Conservation (phyloP, 1,140 invertebrate species). For the Diabrotica virgifera region DNA sequence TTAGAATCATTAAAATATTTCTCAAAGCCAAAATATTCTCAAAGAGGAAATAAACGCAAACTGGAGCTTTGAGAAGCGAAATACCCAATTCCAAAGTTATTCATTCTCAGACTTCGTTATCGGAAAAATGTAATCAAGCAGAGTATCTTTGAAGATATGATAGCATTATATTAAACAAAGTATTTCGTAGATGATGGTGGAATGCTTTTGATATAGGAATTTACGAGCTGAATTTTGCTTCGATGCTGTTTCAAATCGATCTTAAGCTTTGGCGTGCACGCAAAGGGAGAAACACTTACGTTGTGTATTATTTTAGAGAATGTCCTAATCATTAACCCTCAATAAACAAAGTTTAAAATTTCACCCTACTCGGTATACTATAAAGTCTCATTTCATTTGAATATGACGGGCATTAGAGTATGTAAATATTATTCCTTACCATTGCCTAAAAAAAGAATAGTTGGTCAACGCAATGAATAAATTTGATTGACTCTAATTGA, state of each 20-base stretch:
- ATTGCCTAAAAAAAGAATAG: too few relatives aligned
- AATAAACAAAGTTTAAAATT: too few relatives aligned
- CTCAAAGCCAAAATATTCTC: neutral
- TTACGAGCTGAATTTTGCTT: neutral
- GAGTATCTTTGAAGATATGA: conserved; percentile 14
- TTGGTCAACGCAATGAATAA: too few relatives aligned
- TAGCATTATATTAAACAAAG: conserved; percentile 12
- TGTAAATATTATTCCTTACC: too few relatives aligned
- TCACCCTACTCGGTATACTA: too few relatives aligned
- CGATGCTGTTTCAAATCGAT: neutral
- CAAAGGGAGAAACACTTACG: too few relatives aligned
- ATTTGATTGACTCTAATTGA: too few relatives aligned
- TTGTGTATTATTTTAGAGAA: too few relatives aligned
- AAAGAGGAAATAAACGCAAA: neutral
- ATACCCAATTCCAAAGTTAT: conserved; percentile 13
- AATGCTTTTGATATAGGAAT: conserved; percentile 8
- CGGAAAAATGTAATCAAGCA: conserved; percentile 17
- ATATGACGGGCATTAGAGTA: too few relatives aligned
- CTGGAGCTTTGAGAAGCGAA: conserved; percentile 4
- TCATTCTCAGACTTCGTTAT: conserved; percentile 5
- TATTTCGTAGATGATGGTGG: neutral
- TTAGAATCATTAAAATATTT: neutral
- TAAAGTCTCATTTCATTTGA: too few relatives aligned
- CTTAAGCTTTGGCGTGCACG: too few relatives aligned
- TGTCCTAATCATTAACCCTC: too few relatives aligned